These are phyloP conservation scores for Ceraclea dissimilis DNA, from an alignment of 2,888 invertebrate species.

Conservation along the genomic window DNA sequence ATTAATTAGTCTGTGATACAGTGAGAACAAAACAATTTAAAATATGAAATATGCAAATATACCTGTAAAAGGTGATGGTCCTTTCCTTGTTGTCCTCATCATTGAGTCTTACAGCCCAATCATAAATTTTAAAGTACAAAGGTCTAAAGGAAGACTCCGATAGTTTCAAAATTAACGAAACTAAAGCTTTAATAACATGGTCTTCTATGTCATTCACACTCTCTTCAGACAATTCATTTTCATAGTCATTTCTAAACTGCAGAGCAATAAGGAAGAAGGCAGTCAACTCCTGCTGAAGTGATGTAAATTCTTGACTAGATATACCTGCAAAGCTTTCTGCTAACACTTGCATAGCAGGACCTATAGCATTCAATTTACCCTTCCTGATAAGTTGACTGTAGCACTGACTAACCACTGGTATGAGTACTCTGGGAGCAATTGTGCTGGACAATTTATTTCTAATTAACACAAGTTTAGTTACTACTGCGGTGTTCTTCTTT, in stretches of 20 bases:
- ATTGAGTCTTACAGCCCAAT: conserved; percentile 71
- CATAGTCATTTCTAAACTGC: conserved; percentile 56
- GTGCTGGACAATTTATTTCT: conserved; percentile 60
- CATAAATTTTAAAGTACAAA: conserved; percentile 76
- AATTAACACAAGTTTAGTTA: conserved; percentile 52
- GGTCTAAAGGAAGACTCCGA: conserved; percentile 87
- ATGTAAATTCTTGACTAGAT: conserved; percentile 54
- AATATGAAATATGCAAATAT: conserved; percentile 25
- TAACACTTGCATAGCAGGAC: conserved; percentile 67
- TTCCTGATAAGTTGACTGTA: conserved; percentile 55
- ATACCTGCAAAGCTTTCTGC: conserved; percentile 62
- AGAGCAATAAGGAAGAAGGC: conserved; percentile 67
- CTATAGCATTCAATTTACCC: conserved; percentile 53
- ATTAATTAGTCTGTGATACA: background rate
- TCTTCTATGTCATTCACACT: conserved; percentile 60
- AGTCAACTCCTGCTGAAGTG: conserved; percentile 60
- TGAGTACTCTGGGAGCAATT: conserved; percentile 66
- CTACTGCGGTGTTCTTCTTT: conserved; percentile 46
- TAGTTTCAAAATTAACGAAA: conserved; percentile 73
- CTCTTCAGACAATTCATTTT: conserved; percentile 31
- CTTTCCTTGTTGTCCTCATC: conserved; percentile 54
- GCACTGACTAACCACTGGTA: conserved; percentile 64
- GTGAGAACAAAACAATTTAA: no score
- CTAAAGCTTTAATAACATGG: conserved; percentile 68
- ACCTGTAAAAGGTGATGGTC: conserved; percentile 76